Evolutionary conservation across 2,797 vertebrate genomes (phyloP), one percentile per base, ranked within the genome.

Genomic region (Rhadinocentrus ornatus): DNA sequence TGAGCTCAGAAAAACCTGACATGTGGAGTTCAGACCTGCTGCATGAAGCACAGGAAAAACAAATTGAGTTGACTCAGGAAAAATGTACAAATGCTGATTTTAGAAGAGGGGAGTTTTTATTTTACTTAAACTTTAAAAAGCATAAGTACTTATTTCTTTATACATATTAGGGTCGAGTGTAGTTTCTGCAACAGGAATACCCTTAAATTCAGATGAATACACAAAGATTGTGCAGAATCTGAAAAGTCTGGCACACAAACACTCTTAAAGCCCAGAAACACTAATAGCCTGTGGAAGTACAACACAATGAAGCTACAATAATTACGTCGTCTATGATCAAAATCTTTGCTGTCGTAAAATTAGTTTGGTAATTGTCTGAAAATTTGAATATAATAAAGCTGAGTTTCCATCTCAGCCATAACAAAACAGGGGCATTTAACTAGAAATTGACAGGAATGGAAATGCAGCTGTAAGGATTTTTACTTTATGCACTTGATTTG

Each of bases 61-160:
- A 91, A 91, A 92, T 90, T 83, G 68, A 77, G 86, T 92, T 91
- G 88, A 92, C 88, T 93, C 87, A 88, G 89, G 87, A 66, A 84
- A 86, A 88, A 88, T 57, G 69, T 80, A 67, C 71, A 81, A 73
- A 66, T 52, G 69, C 50, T 82, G 86, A 87, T 91, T 91, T 92
- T 69, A 67, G 71, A 87, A 78, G 44, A 69, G 32, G 18, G 48
- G 64, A 73, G 66, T 81, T 85, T 81, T 73, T 57, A 80, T 69
- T 81, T 76, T 48, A 65, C 32, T 77, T 80, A 18, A 85, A 89
- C 80, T 86, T 86, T 73, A 73, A 32, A 65, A 22, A 48, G 66
- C 32, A 72, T 41, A 75, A 73, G 54, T 56, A 48, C 61, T 63
- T 80, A 24, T 62, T 71, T 80, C 71, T 70, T 56, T 0, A 10